Base-by-base conservation (phyloP, 2,888 invertebrate genomes). In the Caenorhabditis imperialis region DNA sequence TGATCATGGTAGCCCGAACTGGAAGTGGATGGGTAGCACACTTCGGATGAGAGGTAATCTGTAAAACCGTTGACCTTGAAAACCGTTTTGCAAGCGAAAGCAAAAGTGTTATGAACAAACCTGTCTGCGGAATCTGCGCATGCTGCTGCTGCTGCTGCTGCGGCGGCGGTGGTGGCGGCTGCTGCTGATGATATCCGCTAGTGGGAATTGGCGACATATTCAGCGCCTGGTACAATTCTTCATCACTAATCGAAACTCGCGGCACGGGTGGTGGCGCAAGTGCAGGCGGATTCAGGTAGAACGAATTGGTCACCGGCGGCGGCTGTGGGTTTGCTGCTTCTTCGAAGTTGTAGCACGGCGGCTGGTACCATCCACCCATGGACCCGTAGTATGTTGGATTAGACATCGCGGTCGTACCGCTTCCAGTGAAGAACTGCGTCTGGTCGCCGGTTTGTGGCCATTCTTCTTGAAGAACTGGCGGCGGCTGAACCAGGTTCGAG, bases 201-300 rank as follows among this genome's bases (percentile, higher is more conserved):
- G 51, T 16, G 7, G 60, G 47, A 27, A 58, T 14, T 18, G 72
- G 73, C 27, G 60, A 60, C 37, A 73, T 73, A 20, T 73, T 73
- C 3, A 73, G 22, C 18, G 73, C 73, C 30, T 61, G 54, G 30
- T 55, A 73, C 44, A 73, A 25, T 25, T 73, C 73, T 35, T 65
- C 73, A 27, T 73, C 73, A 1, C 63, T 65, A 45, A 67, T 60
- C 6, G 73, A 73, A 0, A 67, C 65, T 53, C 61, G 47, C 20
- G 73, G 65, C 40, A 50, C 48, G 25, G 65, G 57, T 23, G 63
- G 55, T n/a, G 40, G 54, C 20, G 35, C 53, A 4, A 62, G 53
- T 14, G n/a, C 27, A 3, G 61, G 7, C 2, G n/a, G 44, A 12
- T 30, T n/a, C 58, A 37, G 40, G 5, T 27, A 18, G 8, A 55